Percentiles rank a stretch among this genome's conserved stretches.
Evolutionary conservation across 2,113 vertebrate species (phyloP).

Genomic region (Dicrurus megarhynchus): DNA sequence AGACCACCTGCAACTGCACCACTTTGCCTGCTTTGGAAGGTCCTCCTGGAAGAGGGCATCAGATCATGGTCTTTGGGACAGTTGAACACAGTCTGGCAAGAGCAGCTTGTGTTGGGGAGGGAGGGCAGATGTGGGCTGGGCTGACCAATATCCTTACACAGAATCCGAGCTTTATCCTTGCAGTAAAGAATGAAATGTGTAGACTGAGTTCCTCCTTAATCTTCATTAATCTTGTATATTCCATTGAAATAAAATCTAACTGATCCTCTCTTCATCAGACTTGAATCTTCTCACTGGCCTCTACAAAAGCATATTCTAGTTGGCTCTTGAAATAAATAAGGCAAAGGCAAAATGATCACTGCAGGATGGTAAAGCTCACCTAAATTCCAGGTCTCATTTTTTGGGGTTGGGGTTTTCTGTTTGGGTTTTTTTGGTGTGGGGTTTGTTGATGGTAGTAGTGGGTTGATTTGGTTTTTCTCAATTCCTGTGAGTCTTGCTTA

Average conservation of each 20-base stretch:
- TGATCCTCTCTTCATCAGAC: neutral
- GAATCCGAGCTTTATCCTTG: neutral
- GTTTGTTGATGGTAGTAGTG: neutral
- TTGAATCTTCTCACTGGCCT: neutral
- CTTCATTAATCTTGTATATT: neutral
- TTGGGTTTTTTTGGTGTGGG: neutral
- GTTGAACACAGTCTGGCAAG: neutral
- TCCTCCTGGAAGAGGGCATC: neutral
- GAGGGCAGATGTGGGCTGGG: neutral
- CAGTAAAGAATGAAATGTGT: neutral
- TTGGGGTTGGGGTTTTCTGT: neutral
- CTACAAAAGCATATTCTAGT: neutral
- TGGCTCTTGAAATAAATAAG: neutral
- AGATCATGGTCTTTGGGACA: neutral
- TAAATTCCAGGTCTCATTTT: neutral
- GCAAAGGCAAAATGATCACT: neutral
- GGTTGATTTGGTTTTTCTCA: neutral
- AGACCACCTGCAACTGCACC: neutral
- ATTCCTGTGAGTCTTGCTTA: neutral
- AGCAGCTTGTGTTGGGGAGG: neutral
- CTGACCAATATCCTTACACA: neutral
- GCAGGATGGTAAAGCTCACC: neutral
- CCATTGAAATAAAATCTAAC: neutral
- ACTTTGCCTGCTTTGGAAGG: neutral
- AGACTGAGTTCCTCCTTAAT: neutral